Percentiles rank a stretch among this genome's conserved stretches.
Evolutionary conservation across 2,888 invertebrate genomes (phyloP).

Genomic region (Pinctada fucata): DNA sequence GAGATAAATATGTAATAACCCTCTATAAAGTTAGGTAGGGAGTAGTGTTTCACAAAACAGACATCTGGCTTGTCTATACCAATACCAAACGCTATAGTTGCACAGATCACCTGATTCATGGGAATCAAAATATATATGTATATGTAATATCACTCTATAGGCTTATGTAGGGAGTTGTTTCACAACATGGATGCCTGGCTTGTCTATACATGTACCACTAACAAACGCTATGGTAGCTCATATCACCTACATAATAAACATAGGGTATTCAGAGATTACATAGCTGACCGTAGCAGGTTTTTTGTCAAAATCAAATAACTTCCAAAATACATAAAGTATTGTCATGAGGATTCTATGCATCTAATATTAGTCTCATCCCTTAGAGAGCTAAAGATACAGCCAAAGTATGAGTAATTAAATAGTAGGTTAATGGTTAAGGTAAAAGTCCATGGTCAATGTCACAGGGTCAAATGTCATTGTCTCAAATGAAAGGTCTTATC

Average conservation of each 20-base stretch:
- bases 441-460: too few species aligned
- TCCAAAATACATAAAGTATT: too few species aligned
- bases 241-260: slow-evolving; percentile 75
- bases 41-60: slow-evolving; percentile 91
- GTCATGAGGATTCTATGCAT: too few species aligned
- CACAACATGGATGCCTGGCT: slow-evolving; percentile 83
- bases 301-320: too few species aligned
- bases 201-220: slow-evolving; percentile 76
- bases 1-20: slow-evolving; percentile 84
- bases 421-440: too few species aligned
- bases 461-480: too few species aligned
- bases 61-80: slow-evolving; percentile 78
- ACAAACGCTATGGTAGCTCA: slow-evolving; percentile 78
- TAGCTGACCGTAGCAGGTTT: too few species aligned
- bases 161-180: slow-evolving; percentile 95
- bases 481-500: too few species aligned
- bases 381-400: too few species aligned
- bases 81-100: slow-evolving; percentile 78
- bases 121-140: slow-evolving; percentile 79
- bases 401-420: too few species aligned
- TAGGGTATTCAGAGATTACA: too few species aligned
- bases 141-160: slow-evolving; percentile 93
- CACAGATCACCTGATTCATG: slow-evolving; percentile 74
- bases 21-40: slow-evolving; percentile 95
- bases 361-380: too few species aligned